Base-by-base conservation (phyloP, 2,888 invertebrate species). In the Platycnemis pennipes region DNA sequence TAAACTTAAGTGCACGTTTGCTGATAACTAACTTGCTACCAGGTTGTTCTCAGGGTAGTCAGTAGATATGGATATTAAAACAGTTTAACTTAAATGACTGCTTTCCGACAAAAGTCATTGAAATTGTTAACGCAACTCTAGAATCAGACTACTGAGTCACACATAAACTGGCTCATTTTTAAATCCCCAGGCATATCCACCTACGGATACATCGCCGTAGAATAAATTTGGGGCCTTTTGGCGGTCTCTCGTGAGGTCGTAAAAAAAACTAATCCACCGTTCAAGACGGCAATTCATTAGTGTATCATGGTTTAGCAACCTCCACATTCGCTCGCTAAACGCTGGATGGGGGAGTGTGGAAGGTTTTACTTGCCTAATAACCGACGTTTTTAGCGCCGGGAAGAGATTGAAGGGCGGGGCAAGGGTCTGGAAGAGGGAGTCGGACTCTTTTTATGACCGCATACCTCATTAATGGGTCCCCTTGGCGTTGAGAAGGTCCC, bases 381-480 rank as follows among this genome's bases (percentile, higher is more conserved):
- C 77, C 37, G 77, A 37, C 31, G 37, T 31, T 77, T 5, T 77
- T 37, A 31, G 69, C 69, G 16, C 31, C 31, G 8, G 8, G 31
- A 77, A 77, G 69, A 77, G 69, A 77, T 77, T 77, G 69, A 37
- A 77, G 69, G n/a, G 26, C 5, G 31, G 7, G 5, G 31, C 7
- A 37, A 8, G 69, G 87, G 26, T 44, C 2, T 26, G 44, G 45
- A 87, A 37, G 45, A 45, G 44, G 45, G 4, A 13, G 37, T 77
- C 37, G 26, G 37, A 87, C 45, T 86, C 86, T 87, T 87, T 77
- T 87, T 87, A 87, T 46, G 87, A 46, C 87, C 45, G 46, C 87
- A 87, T 87, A 87, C n/a, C 87, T 87, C 87, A 87, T 87, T n/a
- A 87, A 87, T 87, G 86, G 86, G 26, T n/a, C n/a, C 87, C 46